Evolutionary conservation across 2,113 vertebrate species (phyloP).

Genomic region (Scatophagus argus): DNA sequence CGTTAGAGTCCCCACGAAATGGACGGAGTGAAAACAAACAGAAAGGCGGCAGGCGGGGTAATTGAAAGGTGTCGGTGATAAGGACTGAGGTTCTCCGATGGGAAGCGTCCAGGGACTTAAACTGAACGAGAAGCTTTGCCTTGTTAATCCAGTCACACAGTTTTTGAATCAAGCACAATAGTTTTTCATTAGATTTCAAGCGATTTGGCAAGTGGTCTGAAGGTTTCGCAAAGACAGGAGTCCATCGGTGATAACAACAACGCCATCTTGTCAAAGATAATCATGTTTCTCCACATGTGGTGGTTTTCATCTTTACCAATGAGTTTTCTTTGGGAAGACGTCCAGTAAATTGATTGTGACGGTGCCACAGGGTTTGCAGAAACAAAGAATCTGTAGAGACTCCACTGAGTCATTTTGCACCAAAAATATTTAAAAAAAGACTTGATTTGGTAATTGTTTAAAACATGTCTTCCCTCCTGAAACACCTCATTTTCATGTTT

Average conservation of each 20-base stretch:
- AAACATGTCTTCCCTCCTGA: too few relatives aligned
- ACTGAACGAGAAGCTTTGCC: slow-evolving; percentile 20
- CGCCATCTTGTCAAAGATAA: neutral
- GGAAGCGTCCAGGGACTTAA: slow-evolving; percentile 9
- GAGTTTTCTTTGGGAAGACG: neutral
- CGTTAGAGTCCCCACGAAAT: slow-evolving; percentile 24
- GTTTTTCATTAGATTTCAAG: slow-evolving; percentile 20
- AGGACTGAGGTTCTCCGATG: slow-evolving; percentile 2
- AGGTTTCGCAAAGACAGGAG: neutral
- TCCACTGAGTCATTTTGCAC: too few relatives aligned
- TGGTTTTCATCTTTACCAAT: neutral
- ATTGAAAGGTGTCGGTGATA: slow-evolving; percentile 52
- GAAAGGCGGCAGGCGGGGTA: slow-evolving; percentile 7
- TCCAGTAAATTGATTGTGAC: neutral
- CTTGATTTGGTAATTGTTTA: too few relatives aligned
- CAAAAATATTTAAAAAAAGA: too few relatives aligned
- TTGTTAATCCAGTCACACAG: slow-evolving; percentile 35
- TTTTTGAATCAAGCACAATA: slow-evolving; percentile 1
- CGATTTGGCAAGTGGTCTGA: neutral
- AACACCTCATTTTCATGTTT: too few relatives aligned
- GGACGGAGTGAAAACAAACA: slow-evolving; percentile 39
- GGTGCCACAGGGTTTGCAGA: too few relatives aligned
- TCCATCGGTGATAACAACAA: neutral
- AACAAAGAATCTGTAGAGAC: too few relatives aligned
- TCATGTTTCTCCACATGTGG: neutral